These are phyloP conservation scores for Actenoides hombroni DNA, from an alignment of 2,113 vertebrate genomes.

Conservation along the genomic window DNA sequence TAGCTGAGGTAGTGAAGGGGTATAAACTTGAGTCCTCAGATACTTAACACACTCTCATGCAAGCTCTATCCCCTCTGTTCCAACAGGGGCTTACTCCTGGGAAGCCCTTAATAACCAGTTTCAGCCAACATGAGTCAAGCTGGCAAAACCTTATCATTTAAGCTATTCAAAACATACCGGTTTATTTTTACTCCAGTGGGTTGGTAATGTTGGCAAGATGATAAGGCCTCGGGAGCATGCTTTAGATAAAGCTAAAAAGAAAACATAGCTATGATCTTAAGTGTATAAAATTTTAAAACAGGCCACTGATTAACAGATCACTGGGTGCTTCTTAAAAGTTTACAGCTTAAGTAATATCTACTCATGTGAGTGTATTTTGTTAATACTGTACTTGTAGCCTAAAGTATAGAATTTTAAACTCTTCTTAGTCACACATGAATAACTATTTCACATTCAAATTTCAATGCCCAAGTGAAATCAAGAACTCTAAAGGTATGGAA, in stretches of 20 bases:
- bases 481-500: background rate
- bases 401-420: background rate
- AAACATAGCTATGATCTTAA: background rate
- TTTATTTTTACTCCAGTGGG: background rate
- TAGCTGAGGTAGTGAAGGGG: background rate
- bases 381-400: background rate
- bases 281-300: background rate
- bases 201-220: background rate
- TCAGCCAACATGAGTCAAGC: background rate
- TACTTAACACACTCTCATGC: background rate
- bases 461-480: background rate
- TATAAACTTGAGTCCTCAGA: background rate
- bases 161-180: background rate
- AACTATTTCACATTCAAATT: background rate
- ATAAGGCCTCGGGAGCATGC: background rate
- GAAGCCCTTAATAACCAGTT: background rate
- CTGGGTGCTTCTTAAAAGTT: background rate
- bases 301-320: background rate
- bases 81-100: background rate
- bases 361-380: background rate
- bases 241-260: background rate
- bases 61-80: background rate
- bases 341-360: background rate
- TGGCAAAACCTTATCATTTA: background rate
- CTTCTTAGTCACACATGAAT: background rate